These are phyloP conservation scores for Monochamus saltuarius DNA, from an alignment of 1,140 invertebrate species.

Conservation along the genomic window DNA sequence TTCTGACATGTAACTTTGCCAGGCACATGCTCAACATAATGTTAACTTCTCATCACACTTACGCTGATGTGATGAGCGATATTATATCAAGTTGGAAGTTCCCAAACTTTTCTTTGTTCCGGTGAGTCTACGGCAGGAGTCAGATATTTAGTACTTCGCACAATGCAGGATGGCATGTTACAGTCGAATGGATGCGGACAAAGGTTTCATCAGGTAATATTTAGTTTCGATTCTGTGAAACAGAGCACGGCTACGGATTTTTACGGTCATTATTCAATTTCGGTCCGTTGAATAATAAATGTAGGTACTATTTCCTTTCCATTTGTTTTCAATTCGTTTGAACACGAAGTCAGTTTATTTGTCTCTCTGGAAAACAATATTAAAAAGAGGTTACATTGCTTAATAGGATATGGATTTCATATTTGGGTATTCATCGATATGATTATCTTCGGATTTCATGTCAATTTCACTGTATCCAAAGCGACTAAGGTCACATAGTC, in stretches of 20 bases:
- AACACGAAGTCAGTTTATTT: not conserved
- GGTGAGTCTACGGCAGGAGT: not conserved
- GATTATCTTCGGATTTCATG: not conserved
- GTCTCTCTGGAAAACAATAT: too few species aligned
- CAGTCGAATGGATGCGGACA: too few species aligned
- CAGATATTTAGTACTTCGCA: slow-evolving; percentile 4
- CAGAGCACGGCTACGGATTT: slow-evolving; percentile 14
- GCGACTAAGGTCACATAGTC: too few species aligned
- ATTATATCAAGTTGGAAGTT: slow-evolving; percentile 19
- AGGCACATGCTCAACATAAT: slow-evolving; percentile 14
- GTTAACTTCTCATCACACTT: slow-evolving; percentile 1
- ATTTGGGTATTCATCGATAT: not conserved
- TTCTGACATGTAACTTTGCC: slow-evolving; percentile 13
- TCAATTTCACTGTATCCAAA: too few species aligned
- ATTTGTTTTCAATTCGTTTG: slow-evolving; percentile 17
- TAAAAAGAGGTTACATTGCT: not conserved
- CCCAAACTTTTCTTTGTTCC: slow-evolving; percentile 17
- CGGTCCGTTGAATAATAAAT: slow-evolving; percentile 13
- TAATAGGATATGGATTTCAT: not conserved
- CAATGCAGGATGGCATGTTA: too few species aligned
- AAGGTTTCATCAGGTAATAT: slow-evolving; percentile 2
- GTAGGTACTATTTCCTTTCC: slow-evolving; percentile 17
- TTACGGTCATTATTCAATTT: slow-evolving; percentile 16
- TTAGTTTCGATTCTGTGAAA: slow-evolving; percentile 9
- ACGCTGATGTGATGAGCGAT: slow-evolving; percentile 7